Evolutionary conservation across 2,888 invertebrate species (phyloP), one percentile per base, ranked within the genome.

Genomic region (Notodonta dromedarius): DNA sequence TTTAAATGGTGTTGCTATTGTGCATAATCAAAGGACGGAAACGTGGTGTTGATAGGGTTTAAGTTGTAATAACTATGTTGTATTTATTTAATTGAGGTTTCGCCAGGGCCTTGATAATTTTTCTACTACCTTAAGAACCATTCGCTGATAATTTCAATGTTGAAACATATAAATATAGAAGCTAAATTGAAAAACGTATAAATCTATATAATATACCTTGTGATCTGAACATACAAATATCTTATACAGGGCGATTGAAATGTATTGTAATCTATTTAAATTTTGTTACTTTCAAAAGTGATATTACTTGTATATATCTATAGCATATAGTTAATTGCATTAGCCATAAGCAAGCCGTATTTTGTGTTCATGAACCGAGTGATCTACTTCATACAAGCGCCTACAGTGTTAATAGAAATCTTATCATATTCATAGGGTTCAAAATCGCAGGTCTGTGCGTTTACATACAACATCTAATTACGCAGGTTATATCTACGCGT

Each of bases 311-410:
- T 76, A 69, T 78, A 77, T 78, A 60, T 75, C 63, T 73, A 79
- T 76, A 77, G 76, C 72, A 73, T 69, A 78, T 74, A 75, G 73
- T 60, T 74, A 75, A 72, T 79, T 82, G 82, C 77, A 74, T 79
- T 84, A 87, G 84, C 82, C 78, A 64, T 88, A 87, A 87, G 86
- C 77, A 73, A 80, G 83, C 79, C 79, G 79, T 86, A 78, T 83
- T 85, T 87, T 86, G 87, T 88, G 87, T 88, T 88, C 87, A 87
- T 78, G 61, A 71, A 83, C 74, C 73, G 76, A 81, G 84, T 84
- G 82, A 85, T 83, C 76, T 79, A 78, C 65, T 76, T 77, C 69
- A 65, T 63, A 73, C 74, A 79, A 77, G 72, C 72, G 77, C 76
- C 71, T 77, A 78, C 77, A 78, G 74, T 76, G 67, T 67, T 67